phyloP scores from a whole-genome alignment of 1,140 invertebrate species.

The Apis mellifera region Amel_HAv3.1 CM009934.2:6536001-6536500 shows the following conservation, averaged over 20 bases:
- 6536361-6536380: conserved; percentile 57
- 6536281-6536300: not conserved
- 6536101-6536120: not conserved
- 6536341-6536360: conserved; percentile 67
- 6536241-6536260: not conserved
- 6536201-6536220: too few relatives aligned
- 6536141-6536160: too few relatives aligned
- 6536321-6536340: conserved; percentile 59
- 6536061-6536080: not conserved
- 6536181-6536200: too few relatives aligned
- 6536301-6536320: conserved; percentile 21
- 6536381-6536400: conserved; percentile 64
- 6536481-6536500: conserved; percentile 9
- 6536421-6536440: conserved; percentile 57
- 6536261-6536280: conserved; percentile 25
- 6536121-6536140: too few relatives aligned
- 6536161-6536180: too few relatives aligned
- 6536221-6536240: not conserved
- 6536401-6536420: conserved; percentile 55
- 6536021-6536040: not conserved
- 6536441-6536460: conserved; percentile 58
- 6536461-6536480: conserved; percentile 35
- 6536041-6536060: too few relatives aligned
- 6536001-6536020: too few relatives aligned
- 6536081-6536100: not conserved